A percentile compares a stretch with the other conserved stretches of the same genome.
These are phyloP conservation scores for Galeopsomyia nigrocyanea DNA, from an alignment of 2,888 invertebrate species.

Conservation along the genomic window DNA sequence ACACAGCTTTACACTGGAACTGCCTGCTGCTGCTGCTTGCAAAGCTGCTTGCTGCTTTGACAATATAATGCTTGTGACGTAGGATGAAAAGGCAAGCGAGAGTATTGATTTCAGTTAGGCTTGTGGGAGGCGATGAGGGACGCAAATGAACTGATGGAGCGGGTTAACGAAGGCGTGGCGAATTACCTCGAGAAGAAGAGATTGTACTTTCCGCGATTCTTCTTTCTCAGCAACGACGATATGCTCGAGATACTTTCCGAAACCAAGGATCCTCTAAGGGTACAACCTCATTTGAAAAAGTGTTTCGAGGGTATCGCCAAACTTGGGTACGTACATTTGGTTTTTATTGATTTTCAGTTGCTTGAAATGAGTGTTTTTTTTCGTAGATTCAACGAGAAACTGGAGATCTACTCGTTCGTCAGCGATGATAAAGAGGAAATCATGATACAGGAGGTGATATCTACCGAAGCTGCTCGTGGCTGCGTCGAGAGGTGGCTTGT, in stretches of 20 bases:
- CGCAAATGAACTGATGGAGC: constrained; percentile 79
- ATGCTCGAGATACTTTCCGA: constrained; percentile 91
- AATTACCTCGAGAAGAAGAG: constrained; percentile 88
- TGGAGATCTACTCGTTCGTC: constrained; percentile 83
- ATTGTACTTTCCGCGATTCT: constrained; percentile 87
- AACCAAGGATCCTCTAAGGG: constrained; percentile 86
- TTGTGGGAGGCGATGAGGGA: constrained; percentile 79
- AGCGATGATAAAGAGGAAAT: constrained; percentile 84
- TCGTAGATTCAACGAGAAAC: constrained; percentile 75
- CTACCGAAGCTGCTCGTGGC: constrained; percentile 81
- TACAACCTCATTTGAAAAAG: constrained; percentile 89
- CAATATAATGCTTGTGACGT: no score
- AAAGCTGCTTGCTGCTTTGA: no score
- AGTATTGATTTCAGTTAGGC: constrained; percentile 67
- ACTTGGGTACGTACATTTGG: constrained; percentile 68
- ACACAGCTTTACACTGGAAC: no score
- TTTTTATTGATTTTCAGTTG: no score
- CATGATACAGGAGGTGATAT: constrained; percentile 74
- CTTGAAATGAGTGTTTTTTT: constrained; percentile 1
- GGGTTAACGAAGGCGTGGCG: constrained; percentile 86
- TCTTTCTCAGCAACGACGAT: constrained; percentile 92
- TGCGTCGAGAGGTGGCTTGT: constrained; percentile 91
- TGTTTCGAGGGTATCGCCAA: constrained; percentile 89
- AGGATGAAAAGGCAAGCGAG: no score
- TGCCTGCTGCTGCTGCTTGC: no score